phyloP scores from a whole-genome alignment of 2,888 invertebrate species.

The Lucinisca nassula region DNA sequence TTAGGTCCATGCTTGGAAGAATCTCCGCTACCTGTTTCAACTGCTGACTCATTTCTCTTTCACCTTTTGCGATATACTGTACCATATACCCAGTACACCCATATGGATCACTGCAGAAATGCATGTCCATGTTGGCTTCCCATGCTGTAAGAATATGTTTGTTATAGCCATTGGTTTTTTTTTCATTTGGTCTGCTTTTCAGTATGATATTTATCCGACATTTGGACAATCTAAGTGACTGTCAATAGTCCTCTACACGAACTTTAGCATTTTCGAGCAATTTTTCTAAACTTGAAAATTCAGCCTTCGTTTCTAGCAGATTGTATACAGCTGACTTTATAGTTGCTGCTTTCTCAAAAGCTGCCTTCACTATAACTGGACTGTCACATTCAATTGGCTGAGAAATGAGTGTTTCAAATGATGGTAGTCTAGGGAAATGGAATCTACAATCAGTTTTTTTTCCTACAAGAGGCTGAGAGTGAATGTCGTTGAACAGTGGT shows the following conservation, averaged over 20 bases:
- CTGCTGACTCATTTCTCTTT: slow-evolving; percentile 47
- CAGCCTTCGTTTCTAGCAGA: background rate
- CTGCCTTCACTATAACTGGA: slow-evolving; percentile 21
- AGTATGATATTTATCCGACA: slow-evolving; percentile 50
- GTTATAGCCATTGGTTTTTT: slow-evolving; percentile 44
- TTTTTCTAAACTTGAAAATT: background rate
- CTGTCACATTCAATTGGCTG: slow-evolving; percentile 15
- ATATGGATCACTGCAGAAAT: slow-evolving; percentile 62
- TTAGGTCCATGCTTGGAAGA: slow-evolving; percentile 24
- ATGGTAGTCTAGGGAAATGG: slow-evolving; percentile 50
- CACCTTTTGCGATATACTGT: slow-evolving; percentile 49
- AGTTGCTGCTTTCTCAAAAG: slow-evolving; percentile 30
- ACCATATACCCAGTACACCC: slow-evolving; percentile 66
- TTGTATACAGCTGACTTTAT: background rate
- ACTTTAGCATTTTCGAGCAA: slow-evolving; percentile 39
- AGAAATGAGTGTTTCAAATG: slow-evolving; percentile 19
- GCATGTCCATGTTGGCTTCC: slow-evolving; percentile 67
- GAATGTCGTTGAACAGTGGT: slow-evolving; percentile 53
- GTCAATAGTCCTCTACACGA: slow-evolving; percentile 27
- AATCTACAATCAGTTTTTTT: slow-evolving; percentile 52
- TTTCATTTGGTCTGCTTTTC: slow-evolving; percentile 22
- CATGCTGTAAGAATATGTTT: slow-evolving; percentile 35
- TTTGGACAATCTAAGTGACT: slow-evolving; percentile 45
- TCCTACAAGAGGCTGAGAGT: slow-evolving; percentile 54
- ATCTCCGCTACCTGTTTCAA: slow-evolving; percentile 39